phyloP scores from a whole-genome alignment of 1,140 invertebrate genomes.

The Megalopta genalis region DNA sequence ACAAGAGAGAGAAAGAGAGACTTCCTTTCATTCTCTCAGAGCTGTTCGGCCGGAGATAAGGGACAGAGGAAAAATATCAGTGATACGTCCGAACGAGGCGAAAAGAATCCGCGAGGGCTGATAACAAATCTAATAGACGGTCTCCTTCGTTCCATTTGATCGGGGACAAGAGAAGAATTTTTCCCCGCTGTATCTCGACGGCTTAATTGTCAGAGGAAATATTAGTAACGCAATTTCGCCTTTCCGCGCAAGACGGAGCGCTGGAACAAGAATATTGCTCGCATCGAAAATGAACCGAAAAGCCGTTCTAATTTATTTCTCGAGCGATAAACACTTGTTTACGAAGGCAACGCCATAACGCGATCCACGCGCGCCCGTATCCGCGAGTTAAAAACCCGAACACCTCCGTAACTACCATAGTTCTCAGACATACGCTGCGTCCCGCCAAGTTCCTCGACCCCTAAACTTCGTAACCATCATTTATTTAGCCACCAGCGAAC shows the following conservation, averaged over 20 bases:
- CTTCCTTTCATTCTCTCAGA: neutral
- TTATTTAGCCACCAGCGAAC: neutral
- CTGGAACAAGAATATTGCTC: too few relatives aligned
- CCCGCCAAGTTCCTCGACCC: neutral
- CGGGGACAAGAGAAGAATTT: neutral
- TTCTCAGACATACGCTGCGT: neutral
- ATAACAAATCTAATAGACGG: conserved; percentile 1
- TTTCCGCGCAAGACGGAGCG: too few relatives aligned
- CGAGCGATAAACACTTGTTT: too few relatives aligned
- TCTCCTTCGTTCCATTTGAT: neutral
- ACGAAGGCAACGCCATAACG: too few relatives aligned
- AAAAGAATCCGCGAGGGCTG: neutral
- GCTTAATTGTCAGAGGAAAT: too few relatives aligned
- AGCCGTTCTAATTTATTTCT: too few relatives aligned
- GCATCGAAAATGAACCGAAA: too few relatives aligned
- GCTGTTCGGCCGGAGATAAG: neutral
- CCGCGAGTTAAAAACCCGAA: conserved; percentile 1
- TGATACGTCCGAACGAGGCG: neutral
- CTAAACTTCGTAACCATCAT: conserved; percentile 2
- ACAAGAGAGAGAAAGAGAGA: too few relatives aligned
- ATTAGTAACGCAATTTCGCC: too few relatives aligned
- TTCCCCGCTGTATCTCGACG: neutral
- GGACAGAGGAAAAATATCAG: neutral
- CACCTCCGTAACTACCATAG: neutral
- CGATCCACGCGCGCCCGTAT: too few relatives aligned